Evolutionary conservation across 2,113 vertebrate species (phyloP), one percentile per base, ranked within the genome.

Genomic region (Gavialis gangeticus): DNA sequence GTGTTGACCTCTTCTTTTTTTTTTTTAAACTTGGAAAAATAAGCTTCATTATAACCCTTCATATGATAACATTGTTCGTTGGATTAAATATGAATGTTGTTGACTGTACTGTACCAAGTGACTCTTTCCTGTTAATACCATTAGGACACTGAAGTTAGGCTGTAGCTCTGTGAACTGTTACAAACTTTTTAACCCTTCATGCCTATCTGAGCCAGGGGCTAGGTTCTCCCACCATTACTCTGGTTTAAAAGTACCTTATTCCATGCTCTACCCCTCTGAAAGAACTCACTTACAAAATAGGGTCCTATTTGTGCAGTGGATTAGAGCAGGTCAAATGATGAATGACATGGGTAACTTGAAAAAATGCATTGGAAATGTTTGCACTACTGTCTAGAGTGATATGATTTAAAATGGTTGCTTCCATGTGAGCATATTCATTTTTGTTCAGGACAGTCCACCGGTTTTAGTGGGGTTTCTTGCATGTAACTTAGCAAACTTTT

Each of bases 401-500:
- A 13, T 0, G 0, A 16, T 37, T 30, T 55, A 30, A 64, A 87
- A 71, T 7, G 25, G 24, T 19, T 30, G 10, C 17, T 91, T 94
- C 71, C 71, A 10, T 76, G 19, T 62, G 76, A 30, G 54, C 0
- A 1, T 64, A 63, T 10, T 62, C 15, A 56, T 95, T 96, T 73
- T 62, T 75, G 46, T 82, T 82, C 56, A 78, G 83, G 89, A 89
- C 28, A 64, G 63, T 28, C 24, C 92, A 6, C 34, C 57, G 87
- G 34, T 67, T 80, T 91, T 84, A 46, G 54, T 10, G 57, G 62
- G 21, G 85, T 83, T 27, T 84, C 24, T 27, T 85, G 3, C 16
- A 22, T 85, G 25, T 83, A 94, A 89, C 57, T 25, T 85, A 85
- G 59, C 30, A 89, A 87, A 92, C 67, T 91, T 60, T 89, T 60